Base-by-base conservation (phyloP, 2,797 vertebrate genomes). In the Hafferia zeledoni region DNA sequence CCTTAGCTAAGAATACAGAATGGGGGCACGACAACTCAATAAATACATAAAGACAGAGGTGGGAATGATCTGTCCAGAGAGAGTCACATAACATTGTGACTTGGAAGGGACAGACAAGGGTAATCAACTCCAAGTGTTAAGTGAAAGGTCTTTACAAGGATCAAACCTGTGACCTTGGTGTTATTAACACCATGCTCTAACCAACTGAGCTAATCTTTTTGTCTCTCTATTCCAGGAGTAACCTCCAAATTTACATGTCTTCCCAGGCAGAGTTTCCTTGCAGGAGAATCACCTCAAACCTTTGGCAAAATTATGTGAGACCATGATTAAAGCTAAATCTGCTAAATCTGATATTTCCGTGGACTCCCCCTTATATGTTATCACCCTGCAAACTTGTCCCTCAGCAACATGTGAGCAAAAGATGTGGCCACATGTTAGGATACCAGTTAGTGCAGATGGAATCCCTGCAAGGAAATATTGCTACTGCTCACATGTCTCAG, bases 1-100 rank as follows among this genome's bases (percentile, higher is more conserved):
- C 9, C 18, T 46, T 74, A 69, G 60, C 7, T 31, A 74, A 86
- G 22, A 84, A 41, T 56, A 56, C 3, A 78, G 13, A 59, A 63
- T 12, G 16, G 14, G 63, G 31, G 27, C 6, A 67, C 6, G 9
- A 70, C 17, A 79, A 75, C 3, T n/a, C 43, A 61, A 57, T 56
- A 61, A 87, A 70, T 37, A 31, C 9, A 64, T 37, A 53, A 35
- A 79, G 20, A 24, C 5, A 25, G 30, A 11, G 2, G 5, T 44
- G 7, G 2, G 14, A 50, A 71, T 13, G 0, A 24, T 31, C 6
- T 17, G 3, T 4, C 0, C 31, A 43, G 23, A 31, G 14, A 31
- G 28, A 63, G 30, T 63, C 41, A 63, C 41, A 63, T 20, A 63
- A 23, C 30, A 17, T 43, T 43, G 20, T 63, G 30, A 63, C 14